These are phyloP conservation scores for Chunga burmeisteri DNA, from an alignment of 2,113 vertebrate species.

Conservation along the genomic window DNA sequence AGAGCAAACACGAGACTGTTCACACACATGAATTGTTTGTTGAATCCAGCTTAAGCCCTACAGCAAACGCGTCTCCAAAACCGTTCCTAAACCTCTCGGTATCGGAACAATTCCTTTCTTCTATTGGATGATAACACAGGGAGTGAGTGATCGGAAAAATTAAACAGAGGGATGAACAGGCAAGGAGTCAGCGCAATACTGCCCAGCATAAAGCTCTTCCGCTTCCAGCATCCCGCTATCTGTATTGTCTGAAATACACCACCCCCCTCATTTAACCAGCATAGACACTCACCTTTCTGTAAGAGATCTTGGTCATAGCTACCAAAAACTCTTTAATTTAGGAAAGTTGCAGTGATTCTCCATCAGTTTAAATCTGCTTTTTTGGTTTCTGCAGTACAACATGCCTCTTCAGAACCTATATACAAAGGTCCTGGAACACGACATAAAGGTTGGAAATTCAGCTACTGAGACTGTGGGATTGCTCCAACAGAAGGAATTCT, in stretches of 20 bases:
- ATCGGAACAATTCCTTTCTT: neutral
- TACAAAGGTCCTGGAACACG: conserved; percentile 84
- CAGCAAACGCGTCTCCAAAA: neutral
- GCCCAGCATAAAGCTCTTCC: neutral
- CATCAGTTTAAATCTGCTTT: rapidly evolving
- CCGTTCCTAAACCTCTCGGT: neutral
- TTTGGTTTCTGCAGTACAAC: conserved; percentile 70
- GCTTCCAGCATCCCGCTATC: neutral
- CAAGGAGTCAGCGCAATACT: too few relatives aligned
- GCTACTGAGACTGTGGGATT: conserved; percentile 72
- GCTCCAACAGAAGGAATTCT: conserved; percentile 84
- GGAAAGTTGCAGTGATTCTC: too few relatives aligned
- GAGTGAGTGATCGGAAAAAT: too few relatives aligned
- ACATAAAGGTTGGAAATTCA: conserved; percentile 74
- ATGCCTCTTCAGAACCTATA: conserved; percentile 89
- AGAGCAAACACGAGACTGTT: neutral
- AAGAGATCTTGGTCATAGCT: neutral
- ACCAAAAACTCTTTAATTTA: neutral
- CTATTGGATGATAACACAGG: neutral
- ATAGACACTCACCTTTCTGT: too few relatives aligned
- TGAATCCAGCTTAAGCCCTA: neutral
- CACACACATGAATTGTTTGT: rapidly evolving
- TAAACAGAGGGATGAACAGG: neutral
- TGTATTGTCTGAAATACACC: neutral
- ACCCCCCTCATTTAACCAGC: neutral